These are phyloP conservation scores for Phyllostomus hastatus DNA, from an alignment of 2,113 vertebrate genomes.

Conservation along the genomic window DNA sequence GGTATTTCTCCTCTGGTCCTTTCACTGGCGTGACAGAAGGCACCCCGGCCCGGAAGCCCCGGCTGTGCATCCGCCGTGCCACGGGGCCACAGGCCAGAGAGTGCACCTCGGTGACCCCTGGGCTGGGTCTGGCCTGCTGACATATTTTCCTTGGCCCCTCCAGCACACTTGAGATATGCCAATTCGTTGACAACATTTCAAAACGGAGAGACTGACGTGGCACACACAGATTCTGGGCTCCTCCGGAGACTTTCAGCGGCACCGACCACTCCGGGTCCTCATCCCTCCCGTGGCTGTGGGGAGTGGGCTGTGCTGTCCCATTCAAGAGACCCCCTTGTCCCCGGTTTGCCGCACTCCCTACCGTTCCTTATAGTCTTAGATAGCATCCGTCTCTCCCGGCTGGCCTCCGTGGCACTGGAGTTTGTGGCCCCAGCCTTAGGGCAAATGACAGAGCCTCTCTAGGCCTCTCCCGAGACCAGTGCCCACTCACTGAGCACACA, in stretches of 20 bases:
- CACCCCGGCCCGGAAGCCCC: background rate
- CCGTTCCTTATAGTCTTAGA: background rate
- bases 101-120: background rate
- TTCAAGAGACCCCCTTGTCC: background rate
- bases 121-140: background rate
- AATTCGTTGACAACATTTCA: slow-evolving; percentile 10
- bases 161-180: background rate
- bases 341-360: background rate
- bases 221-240: background rate
- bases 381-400: background rate
- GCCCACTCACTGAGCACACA: no score
- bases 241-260: background rate
- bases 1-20: background rate
- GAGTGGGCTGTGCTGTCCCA: background rate
- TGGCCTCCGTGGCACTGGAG: background rate
- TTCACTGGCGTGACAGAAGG: background rate
- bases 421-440: background rate
- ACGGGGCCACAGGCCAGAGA: background rate
- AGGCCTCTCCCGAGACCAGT: background rate
- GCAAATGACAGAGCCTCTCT: background rate
- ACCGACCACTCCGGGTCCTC: fast-evolving
- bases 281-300: background rate
- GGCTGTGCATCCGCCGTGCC: background rate
- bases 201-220: background rate
- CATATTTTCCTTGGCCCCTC: slow-evolving; percentile 9